These are phyloP conservation scores for Achatina immaculata DNA, from an alignment of 1,140 invertebrate species.

Conservation along the genomic window DNA sequence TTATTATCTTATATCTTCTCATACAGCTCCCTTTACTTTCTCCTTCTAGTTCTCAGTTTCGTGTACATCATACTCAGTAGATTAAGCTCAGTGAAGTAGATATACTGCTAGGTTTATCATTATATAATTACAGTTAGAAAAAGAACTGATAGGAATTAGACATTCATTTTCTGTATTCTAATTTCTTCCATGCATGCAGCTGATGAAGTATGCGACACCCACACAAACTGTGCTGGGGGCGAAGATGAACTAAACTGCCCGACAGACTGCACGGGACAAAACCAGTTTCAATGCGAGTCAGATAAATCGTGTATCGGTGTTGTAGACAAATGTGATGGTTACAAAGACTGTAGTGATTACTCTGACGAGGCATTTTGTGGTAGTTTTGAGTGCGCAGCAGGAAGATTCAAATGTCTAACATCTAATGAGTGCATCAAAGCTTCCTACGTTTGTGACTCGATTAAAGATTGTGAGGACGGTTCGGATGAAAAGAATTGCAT, in stretches of 20 bases:
- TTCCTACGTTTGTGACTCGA: slow-evolving; percentile 47
- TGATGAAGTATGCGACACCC: neutral
- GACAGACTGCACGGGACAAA: neutral
- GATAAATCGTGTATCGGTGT: neutral
- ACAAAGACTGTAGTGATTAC: neutral
- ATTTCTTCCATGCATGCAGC: no score
- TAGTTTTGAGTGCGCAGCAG: neutral
- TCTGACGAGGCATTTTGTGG: neutral
- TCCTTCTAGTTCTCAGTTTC: no score
- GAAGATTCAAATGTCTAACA: neutral
- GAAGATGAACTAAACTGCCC: neutral
- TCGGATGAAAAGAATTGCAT: slow-evolving; percentile 48
- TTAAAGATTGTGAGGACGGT: slow-evolving; percentile 52
- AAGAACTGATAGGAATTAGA: no score
- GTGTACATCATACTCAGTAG: no score
- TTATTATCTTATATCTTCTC: no score
- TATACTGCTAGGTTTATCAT: no score
- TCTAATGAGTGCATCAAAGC: slow-evolving; percentile 41
- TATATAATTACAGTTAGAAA: no score
- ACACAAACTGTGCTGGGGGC: neutral
- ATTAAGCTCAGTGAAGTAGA: no score
- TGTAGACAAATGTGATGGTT: neutral
- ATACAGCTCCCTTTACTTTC: no score
- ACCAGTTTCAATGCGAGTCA: neutral
- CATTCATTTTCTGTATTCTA: no score